Conservation (phyloP, 2,113 vertebrate species). For the Gracilinanus agilis region DNA sequence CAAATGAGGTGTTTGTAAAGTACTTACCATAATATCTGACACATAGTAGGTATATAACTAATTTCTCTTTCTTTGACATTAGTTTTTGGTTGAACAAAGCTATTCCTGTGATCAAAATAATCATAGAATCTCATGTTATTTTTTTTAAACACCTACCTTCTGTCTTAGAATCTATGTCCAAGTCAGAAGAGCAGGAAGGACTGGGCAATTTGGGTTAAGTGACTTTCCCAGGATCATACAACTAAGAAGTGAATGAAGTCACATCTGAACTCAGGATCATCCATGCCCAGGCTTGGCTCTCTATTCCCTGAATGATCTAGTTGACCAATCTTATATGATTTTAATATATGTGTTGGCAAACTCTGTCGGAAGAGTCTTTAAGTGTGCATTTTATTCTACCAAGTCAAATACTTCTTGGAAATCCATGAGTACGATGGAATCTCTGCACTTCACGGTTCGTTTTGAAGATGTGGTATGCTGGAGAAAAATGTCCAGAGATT, state of each 20-base stretch:
- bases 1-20: background rate
- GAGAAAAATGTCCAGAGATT: background rate
- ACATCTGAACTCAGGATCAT: no score
- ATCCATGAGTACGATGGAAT: background rate
- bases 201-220: no score
- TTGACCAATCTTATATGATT: background rate
- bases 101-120: background rate
- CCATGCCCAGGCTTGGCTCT: no score
- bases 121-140: background rate
- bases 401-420: background rate
- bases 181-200: no score
- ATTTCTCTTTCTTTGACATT: background rate
- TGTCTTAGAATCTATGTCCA: no score
- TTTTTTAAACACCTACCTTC: no score
- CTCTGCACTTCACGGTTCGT: background rate
- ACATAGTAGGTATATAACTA: no score
- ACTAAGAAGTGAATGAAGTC: no score
- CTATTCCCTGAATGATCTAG: no score
- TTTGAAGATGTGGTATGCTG: background rate
- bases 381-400: background rate
- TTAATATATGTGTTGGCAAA: background rate
- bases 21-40: background rate
- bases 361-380: background rate
- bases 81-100: background rate
- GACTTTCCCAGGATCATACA: no score